Conservation (phyloP, 2,113 vertebrate genomes). For the Scalopus aquaticus region DNA sequence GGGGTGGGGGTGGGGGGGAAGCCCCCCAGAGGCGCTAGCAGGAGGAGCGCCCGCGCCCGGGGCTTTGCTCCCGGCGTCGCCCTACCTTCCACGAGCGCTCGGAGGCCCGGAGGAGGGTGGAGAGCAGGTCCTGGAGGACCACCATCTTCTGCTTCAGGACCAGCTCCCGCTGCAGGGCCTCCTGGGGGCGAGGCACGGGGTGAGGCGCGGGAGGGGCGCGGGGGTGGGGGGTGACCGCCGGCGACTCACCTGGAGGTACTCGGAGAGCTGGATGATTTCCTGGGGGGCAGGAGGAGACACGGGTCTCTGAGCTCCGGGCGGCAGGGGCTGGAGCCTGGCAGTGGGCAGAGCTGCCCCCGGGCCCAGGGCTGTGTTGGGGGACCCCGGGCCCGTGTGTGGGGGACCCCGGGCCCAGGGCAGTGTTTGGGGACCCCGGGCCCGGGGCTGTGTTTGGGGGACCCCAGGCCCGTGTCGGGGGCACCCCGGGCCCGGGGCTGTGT, state of each 20-base stretch:
- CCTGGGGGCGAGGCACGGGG: constrained; percentile 74
- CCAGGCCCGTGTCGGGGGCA: background rate
- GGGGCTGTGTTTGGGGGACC: no score
- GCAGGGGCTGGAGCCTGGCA: no score
- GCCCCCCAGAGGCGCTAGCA: no score
- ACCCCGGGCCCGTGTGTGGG: no score
- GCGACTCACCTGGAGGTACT: constrained; percentile 86
- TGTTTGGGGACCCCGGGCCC: no score
- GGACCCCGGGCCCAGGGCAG: background rate
- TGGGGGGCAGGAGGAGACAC: constrained; percentile 68
- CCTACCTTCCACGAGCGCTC: constrained; percentile 89
- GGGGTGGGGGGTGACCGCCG: background rate
- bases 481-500: no score
- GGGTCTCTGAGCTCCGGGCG: no score
- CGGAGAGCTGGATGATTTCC: constrained; percentile 89
- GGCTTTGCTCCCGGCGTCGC: background rate
- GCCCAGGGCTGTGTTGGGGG: background rate
- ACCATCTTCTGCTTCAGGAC: constrained; percentile 88
- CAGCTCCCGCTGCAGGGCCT: constrained; percentile 87
- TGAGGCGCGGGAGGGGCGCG: background rate
- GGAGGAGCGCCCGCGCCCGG: no score
- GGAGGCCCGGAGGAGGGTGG: constrained; percentile 81
- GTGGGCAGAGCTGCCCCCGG: no score
- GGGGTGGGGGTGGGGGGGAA: no score
- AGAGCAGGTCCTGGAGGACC: constrained; percentile 86